Evolutionary conservation across 1,140 invertebrate species (phyloP).

Genomic region (Delia radicum): DNA sequence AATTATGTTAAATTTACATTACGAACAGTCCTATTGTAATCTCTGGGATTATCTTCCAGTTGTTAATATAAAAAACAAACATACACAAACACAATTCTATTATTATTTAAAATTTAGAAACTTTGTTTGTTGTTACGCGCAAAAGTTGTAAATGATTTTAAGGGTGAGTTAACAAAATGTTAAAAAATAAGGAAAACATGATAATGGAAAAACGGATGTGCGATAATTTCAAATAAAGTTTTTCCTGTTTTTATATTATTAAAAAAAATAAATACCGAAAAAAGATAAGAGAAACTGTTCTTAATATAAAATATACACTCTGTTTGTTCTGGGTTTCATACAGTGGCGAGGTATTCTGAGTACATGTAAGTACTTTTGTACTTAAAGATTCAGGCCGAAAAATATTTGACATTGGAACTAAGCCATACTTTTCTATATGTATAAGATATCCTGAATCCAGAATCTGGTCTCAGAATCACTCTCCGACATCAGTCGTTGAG

Average conservation of each 20-base stretch:
- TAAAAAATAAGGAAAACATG: background rate
- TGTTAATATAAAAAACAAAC: background rate
- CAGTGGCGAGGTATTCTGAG: background rate
- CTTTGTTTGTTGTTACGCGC: background rate
- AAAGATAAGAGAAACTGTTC: slow-evolving; percentile 5
- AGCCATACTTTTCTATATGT: no score
- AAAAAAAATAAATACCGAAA: background rate
- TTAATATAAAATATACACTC: background rate
- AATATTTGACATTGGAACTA: no score
- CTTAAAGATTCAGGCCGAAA: no score
- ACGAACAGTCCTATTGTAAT: background rate
- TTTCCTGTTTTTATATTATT: background rate
- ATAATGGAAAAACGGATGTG: slow-evolving; percentile 16
- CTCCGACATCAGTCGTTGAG: no score
- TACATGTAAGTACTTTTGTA: no score
- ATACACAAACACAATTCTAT: background rate
- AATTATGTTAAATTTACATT: no score
- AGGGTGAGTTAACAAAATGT: background rate
- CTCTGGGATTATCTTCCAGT: background rate
- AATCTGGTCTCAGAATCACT: no score
- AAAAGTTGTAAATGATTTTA: background rate
- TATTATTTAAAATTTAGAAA: background rate
- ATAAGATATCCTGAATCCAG: no score
- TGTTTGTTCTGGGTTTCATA: background rate
- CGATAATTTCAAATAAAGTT: slow-evolving; percentile 16